A percentile compares a stretch with the other conserved stretches of the same genome.
These are phyloP conservation scores for Tympanuchus pallidicinctus DNA, from an alignment of 2,113 vertebrate species.

Conservation along the genomic window DNA sequence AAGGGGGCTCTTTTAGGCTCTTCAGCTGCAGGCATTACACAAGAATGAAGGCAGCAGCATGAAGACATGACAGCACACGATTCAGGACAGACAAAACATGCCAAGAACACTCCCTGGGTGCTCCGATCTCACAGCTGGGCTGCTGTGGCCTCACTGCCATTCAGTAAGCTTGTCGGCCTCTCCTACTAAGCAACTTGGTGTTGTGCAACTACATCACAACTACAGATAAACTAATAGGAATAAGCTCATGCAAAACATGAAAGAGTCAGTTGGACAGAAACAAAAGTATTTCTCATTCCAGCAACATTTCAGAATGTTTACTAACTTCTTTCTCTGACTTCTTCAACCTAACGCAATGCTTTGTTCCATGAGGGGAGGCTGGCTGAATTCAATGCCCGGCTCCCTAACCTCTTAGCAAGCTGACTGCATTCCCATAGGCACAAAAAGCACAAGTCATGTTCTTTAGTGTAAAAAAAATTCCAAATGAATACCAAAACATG, in stretches of 20 bases:
- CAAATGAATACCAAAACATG: rapidly evolving
- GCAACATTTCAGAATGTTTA: background rate
- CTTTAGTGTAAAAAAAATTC: background rate
- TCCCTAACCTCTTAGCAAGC: background rate
- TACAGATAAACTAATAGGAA: background rate
- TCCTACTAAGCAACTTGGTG: rapidly evolving
- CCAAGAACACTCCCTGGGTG: rapidly evolving
- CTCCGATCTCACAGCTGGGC: background rate
- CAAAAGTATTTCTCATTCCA: background rate
- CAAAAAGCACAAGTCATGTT: background rate
- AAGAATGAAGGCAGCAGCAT: rapidly evolving
- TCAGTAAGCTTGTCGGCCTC: background rate
- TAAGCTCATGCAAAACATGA: background rate
- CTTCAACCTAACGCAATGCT: background rate
- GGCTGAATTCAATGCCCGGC: background rate
- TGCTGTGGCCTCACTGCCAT: rapidly evolving
- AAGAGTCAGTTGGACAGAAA: background rate
- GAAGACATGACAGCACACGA: rapidly evolving
- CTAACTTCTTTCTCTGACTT: background rate
- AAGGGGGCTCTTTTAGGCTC: background rate
- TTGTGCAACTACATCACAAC: background rate
- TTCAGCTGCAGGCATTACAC: background rate
- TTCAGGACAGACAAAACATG: background rate
- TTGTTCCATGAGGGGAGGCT: background rate
- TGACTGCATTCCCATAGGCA: background rate